Evolutionary conservation across 2,888 invertebrate genomes (phyloP).

Genomic region (Drosophila subsilvestris): DNA sequence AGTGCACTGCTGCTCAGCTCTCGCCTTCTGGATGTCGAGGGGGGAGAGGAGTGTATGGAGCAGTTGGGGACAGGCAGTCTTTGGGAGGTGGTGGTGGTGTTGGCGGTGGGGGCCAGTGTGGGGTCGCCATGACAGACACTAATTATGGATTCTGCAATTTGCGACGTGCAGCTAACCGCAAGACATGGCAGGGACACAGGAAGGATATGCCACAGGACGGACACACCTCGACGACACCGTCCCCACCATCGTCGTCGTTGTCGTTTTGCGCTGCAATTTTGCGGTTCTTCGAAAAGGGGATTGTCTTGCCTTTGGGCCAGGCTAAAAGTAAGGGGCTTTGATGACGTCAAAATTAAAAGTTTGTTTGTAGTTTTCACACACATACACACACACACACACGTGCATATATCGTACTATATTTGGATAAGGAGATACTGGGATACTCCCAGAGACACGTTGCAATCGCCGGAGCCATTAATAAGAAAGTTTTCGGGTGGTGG

Average conservation of each 20-base stretch:
- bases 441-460: slow-evolving; percentile 55
- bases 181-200: slow-evolving; percentile 55
- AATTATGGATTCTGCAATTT: slow-evolving; percentile 78
- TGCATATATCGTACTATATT: neutral
- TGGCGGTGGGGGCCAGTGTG: slow-evolving; percentile 9
- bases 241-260: neutral
- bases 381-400: neutral
- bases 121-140: slow-evolving; percentile 71
- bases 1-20: slow-evolving; percentile 50
- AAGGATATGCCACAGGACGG: slow-evolving; percentile 62
- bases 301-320: slow-evolving; percentile 15
- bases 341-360: slow-evolving; percentile 48
- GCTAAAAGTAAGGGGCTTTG: neutral
- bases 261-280: slow-evolving; percentile 62
- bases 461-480: slow-evolving; percentile 78
- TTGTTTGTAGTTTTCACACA: neutral
- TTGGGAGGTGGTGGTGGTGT: slow-evolving; percentile 1
- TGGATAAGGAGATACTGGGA: neutral
- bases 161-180: slow-evolving; percentile 75
- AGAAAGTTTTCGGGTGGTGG: slow-evolving; percentile 59
- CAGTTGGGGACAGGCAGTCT: neutral
- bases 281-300: slow-evolving; percentile 47
- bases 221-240: slow-evolving; percentile 50
- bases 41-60: neutral
- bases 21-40: slow-evolving; percentile 30